These are phyloP conservation scores for Leptatherina wallacei DNA, from an alignment of 2,797 vertebrate species.

Conservation along the genomic window DNA sequence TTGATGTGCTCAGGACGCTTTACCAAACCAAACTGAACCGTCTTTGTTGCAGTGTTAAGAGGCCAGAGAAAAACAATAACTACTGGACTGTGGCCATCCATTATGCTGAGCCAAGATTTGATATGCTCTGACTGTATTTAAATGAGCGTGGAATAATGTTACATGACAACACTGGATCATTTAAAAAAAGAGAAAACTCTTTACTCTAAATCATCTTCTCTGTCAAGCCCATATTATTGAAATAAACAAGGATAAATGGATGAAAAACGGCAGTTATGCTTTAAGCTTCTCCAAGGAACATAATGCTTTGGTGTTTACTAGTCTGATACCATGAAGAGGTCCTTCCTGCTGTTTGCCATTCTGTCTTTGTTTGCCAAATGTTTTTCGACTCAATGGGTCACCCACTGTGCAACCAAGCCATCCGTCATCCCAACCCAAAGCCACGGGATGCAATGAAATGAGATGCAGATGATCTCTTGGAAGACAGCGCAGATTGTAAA, in stretches of 20 bases:
- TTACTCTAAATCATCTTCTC: conserved; percentile 7
- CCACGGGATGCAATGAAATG: conserved; percentile 48
- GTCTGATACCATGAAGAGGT: conserved; percentile 12
- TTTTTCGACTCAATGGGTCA: conserved; percentile 42
- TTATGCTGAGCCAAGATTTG: not conserved
- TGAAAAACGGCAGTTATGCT: conserved; percentile 13
- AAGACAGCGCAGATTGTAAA: conserved; percentile 12
- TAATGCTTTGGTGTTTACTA: conserved; percentile 9
- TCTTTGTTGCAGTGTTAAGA: conserved; percentile 18
- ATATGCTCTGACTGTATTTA: not conserved
- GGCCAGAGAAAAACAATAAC: conserved; percentile 10
- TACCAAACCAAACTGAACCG: not conserved
- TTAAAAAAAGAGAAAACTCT: not conserved
- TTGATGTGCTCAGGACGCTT: not conserved
- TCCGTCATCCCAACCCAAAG: conserved; percentile 38
- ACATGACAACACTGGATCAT: not conserved
- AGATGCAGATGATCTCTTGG: conserved; percentile 52
- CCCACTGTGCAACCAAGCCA: conserved; percentile 41
- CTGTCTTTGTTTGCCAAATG: conserved; percentile 44
- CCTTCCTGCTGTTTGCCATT: conserved; percentile 31
- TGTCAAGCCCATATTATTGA: conserved; percentile 26
- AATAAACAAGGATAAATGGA: conserved; percentile 24
- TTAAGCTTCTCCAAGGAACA: conserved; percentile 34
- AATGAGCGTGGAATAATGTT: not conserved
- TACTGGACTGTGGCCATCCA: conserved; percentile 9